phyloP scores from a whole-genome alignment of 2,888 invertebrate species.

The Euproctis similis region DNA sequence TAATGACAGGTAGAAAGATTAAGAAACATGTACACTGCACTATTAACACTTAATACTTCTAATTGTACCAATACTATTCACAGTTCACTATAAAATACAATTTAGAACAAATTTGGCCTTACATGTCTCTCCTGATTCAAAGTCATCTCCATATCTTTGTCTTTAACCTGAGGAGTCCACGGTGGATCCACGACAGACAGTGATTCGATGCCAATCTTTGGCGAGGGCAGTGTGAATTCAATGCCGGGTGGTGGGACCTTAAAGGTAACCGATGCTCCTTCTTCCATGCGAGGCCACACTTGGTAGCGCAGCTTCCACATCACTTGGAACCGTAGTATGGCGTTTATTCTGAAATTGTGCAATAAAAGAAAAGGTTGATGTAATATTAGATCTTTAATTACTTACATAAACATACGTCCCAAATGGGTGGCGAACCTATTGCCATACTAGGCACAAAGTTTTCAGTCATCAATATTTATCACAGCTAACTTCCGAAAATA shows the following conservation, averaged over 20 bases:
- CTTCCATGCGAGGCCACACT: constrained; percentile 99
- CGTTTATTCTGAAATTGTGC: constrained; percentile 62
- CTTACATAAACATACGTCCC: too few species aligned
- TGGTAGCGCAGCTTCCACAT: constrained; percentile 98
- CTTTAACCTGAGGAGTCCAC: constrained; percentile 98
- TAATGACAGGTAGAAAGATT: too few species aligned
- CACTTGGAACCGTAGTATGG: constrained; percentile 85
- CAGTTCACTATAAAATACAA: constrained; percentile 4
- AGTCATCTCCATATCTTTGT: constrained; percentile 99
- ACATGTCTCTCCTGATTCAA: constrained; percentile 98
- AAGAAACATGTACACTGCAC: constrained; percentile 12
- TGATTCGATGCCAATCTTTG: constrained; percentile 97
- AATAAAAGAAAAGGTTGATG: too few species aligned
- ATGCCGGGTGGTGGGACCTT: constrained; percentile 99
- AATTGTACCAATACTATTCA: constrained; percentile 4
- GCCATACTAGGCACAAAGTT: too few species aligned
- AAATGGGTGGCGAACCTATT: too few species aligned
- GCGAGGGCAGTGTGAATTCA: constrained; percentile 98
- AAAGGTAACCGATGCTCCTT: constrained; percentile 94
- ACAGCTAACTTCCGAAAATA: too few species aligned
- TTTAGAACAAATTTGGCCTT: constrained; percentile 38
- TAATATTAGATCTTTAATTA: too few species aligned
- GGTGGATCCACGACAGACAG: constrained; percentile 97
- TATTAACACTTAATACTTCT: constrained; percentile 1
- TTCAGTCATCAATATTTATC: too few species aligned